Conservation (phyloP, 2,888 invertebrate genomes). For the Meteorus colon region DNA sequence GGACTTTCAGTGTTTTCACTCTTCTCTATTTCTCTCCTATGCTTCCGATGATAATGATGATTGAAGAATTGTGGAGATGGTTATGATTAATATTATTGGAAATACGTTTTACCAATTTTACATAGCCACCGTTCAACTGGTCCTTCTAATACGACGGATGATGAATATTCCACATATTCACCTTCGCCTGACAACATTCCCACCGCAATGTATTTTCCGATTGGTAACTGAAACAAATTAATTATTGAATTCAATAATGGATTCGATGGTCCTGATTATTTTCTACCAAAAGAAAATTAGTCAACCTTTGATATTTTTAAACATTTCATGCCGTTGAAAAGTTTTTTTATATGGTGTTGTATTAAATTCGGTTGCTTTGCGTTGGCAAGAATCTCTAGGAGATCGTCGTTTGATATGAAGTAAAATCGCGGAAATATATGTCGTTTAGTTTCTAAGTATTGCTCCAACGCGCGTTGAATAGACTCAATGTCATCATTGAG, state of each 20-base stretch:
- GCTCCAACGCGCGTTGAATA: constrained; percentile 88
- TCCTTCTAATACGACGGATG: constrained; percentile 82
- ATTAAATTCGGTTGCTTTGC: constrained; percentile 88
- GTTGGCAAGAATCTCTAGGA: constrained; percentile 90
- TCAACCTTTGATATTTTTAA: constrained; percentile 81
- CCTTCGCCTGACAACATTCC: constrained; percentile 92
- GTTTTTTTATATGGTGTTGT: constrained; percentile 90
- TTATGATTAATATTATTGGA: constrained; percentile 8
- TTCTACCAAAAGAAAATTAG: neutral
- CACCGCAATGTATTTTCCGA: constrained; percentile 73
- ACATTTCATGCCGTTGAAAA: constrained; percentile 89
- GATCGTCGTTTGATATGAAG: constrained; percentile 88
- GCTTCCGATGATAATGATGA: neutral
- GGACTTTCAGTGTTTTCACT: constrained; percentile 11
- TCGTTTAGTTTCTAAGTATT: constrained; percentile 91
- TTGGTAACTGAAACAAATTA: constrained; percentile 51
- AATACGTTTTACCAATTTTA: constrained; percentile 76
- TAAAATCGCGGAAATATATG: constrained; percentile 89
- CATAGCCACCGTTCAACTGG: constrained; percentile 88
- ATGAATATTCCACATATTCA: constrained; percentile 85
- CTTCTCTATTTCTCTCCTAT: constrained; percentile 4
- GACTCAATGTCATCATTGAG: constrained; percentile 86
- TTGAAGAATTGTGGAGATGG: neutral
- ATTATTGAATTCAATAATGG: constrained; percentile 12
- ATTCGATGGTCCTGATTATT: neutral